Evolutionary conservation across 2,888 invertebrate species (phyloP), one percentile per base, ranked within the genome.

Genomic region (Apoda limacodes): DNA sequence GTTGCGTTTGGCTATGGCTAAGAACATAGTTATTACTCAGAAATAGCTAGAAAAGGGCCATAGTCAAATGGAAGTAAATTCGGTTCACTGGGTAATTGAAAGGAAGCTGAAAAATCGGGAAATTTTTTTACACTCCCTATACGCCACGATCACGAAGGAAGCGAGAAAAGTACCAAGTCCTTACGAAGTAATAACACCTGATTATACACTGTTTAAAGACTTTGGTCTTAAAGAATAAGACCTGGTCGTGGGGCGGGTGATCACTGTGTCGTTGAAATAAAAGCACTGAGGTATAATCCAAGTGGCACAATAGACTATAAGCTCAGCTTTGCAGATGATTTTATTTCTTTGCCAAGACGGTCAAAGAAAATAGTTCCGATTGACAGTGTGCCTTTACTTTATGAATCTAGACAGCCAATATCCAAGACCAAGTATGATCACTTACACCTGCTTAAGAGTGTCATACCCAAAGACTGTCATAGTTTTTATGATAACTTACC

Each of bases 1-100:
- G 1, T 23, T 51, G 5, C 20, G 33, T 20, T 34, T 47, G 19
- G 46, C 45, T 11, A 43, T 46, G 28, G 30, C 25, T 6, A 37
- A 32, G 13, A 35, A 35, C 10, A 13, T 42, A n/a, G 24, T 23
- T 6, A 46, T 46, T 3, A 49, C 45, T 3, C 51, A 52, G 25
- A 50, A 52, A 21, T 50, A 35, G 21, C 32, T 52, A 4, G 51
- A 47, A 33, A 43, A 42, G 14, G 52, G 48, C 15, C 50, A 52
- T 27, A 48, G 46, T 1, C 49, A 51, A 26, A 43, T 45, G 43
- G 43, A 46, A 15, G 37, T 35, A n/a, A 22, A 21, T 28, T 28
- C 28, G 22, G 28, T 28, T 11, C 28, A 28, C 13, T 9, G 21
- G 6, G 22, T n/a, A 15, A 25, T 12, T 25, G 13, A n/a, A 15